Evolutionary conservation across 1,140 invertebrate species (phyloP).

Genomic region (Dinoponera quadriceps): DNA sequence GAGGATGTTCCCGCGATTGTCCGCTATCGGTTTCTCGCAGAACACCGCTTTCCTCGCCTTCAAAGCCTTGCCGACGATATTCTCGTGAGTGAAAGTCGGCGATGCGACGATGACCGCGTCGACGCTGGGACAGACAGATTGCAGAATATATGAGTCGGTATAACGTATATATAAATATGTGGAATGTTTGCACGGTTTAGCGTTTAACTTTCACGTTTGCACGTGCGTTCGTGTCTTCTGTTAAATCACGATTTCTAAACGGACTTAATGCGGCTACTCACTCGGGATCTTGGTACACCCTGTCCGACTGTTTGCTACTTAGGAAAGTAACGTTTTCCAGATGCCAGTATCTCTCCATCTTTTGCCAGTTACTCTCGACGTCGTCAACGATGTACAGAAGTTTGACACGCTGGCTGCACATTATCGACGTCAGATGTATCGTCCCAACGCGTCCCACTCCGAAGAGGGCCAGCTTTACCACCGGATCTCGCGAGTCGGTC

Average conservation of each 20-base stretch:
- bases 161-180: conserved; percentile 12
- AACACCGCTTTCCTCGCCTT: conserved; percentile 88
- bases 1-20: conserved; percentile 85
- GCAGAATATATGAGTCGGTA: conserved; percentile 41
- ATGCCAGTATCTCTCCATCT: conserved; percentile 86
- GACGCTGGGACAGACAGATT: conserved; percentile 84
- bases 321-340: conserved; percentile 85
- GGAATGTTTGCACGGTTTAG: not conserved
- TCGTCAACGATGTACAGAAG: conserved; percentile 89
- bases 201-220: not conserved
- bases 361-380: conserved; percentile 82
- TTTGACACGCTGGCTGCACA: conserved; percentile 85
- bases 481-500: conserved; percentile 37
- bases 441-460: conserved; percentile 87
- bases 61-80: conserved; percentile 87
- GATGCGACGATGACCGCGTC: conserved; percentile 87
- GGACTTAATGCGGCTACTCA: conserved; percentile 76
- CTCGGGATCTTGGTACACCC: conserved; percentile 87
- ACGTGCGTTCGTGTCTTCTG: not conserved
- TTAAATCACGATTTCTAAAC: conserved; percentile 8
- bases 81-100: conserved; percentile 88
- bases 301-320: conserved; percentile 84
- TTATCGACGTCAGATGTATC: conserved; percentile 88
- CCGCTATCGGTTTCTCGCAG: conserved; percentile 91
- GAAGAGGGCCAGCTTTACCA: conserved; percentile 85